Evolutionary conservation across 2,888 invertebrate species (phyloP).

Genomic region (Linnaemya vulpina): DNA sequence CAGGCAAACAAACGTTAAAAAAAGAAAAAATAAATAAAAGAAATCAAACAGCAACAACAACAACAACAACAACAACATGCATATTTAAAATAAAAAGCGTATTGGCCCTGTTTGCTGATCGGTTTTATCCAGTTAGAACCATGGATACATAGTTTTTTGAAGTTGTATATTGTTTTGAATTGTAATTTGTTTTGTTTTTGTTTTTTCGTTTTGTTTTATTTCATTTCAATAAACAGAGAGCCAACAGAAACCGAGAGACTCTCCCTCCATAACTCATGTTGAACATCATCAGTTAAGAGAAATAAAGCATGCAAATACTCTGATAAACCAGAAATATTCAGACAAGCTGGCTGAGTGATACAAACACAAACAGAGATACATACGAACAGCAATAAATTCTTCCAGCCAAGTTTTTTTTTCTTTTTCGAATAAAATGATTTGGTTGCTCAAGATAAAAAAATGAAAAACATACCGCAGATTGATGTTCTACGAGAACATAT

Average conservation of each 20-base stretch:
- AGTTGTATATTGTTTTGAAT: slow-evolving; percentile 27
- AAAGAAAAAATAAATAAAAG: neutral
- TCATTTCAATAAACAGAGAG: slow-evolving; percentile 13
- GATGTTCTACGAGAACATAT: neutral
- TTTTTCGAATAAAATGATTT: neutral
- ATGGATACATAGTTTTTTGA: slow-evolving; percentile 18
- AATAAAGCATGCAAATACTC: neutral
- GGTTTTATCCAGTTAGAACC: slow-evolving; percentile 49
- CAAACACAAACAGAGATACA: neutral
- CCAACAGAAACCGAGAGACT: neutral
- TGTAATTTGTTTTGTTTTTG: neutral
- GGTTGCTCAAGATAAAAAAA: neutral
- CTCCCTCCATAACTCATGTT: neutral
- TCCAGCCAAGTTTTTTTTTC: neutral
- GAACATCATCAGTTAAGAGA: slow-evolving; percentile 18
- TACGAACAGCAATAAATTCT: neutral
- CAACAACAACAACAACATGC: neutral
- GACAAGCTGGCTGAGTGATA: slow-evolving; percentile 17
- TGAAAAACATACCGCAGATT: neutral
- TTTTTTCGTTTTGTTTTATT: no score
- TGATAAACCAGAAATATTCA: slow-evolving; percentile 32
- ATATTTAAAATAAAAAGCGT: slow-evolving; percentile 11
- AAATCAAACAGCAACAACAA: no score
- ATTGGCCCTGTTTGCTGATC: slow-evolving; percentile 43
- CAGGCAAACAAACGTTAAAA: slow-evolving; percentile 17